Evolutionary conservation across 2,888 invertebrate species (phyloP), one percentile per base, ranked within the genome.

Genomic region (Ceriagrion tenellum): DNA sequence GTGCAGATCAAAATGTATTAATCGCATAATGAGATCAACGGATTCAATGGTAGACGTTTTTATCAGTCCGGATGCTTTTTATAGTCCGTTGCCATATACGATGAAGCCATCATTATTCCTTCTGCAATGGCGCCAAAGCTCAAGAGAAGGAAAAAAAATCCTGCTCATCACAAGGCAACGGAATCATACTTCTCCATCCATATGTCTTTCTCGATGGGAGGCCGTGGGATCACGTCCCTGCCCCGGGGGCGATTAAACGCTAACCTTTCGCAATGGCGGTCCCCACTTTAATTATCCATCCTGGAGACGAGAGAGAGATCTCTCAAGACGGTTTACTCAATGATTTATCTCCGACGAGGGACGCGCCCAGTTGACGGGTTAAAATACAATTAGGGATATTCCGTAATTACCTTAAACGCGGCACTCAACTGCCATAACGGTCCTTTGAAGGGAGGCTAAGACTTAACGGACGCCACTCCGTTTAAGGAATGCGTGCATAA

Each of bases 401-500:
- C 35, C 81, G n/a, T 35, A 81, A 81, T 81, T 81, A 81, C 35
- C 35, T 81, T 81, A 81, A 81, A 81, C 35, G 35, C 13, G 35
- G 16, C 30, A 35, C 81, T 81, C 35, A 26, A 35, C 59, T 13
- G 16, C 47, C 8, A 23, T 81, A 81, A 81, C 81, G 81, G 81
- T 35, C 81, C 35, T 3, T 81, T 18, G 10, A 6, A 26, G 81
- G 35, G 81, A 35, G 81, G 81, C 13, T 81, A 35, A 12, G 35
- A 81, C 30, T 81, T 59, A 81, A 81, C 81, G 81, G 81, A 35
- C 81, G n/a, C 81, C 35, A 13, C 10, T 81, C 81, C 81, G 35
- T 81, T 81, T 81, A 81, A 18, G 81, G 81, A 81, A 81, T 35
- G 81, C 35, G 81, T 81, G 81, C 81, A 81, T 81, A 81, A 81